Evolutionary conservation across 2,888 invertebrate species (phyloP).

Genomic region (Sussaba pulchella): DNA sequence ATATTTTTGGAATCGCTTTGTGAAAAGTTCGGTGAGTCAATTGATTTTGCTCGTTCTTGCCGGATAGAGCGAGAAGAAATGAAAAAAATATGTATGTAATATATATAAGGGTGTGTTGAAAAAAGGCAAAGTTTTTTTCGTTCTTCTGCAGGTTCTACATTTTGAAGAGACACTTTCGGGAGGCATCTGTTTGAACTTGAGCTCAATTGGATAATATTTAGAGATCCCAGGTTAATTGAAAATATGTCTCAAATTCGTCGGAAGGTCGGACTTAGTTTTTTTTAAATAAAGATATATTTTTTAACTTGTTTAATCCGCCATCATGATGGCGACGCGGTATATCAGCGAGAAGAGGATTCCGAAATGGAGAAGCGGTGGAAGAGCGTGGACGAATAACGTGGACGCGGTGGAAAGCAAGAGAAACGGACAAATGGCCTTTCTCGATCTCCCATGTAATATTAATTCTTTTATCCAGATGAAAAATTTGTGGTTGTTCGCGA

Average conservation of each 20-base stretch:
- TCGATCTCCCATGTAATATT: constrained; percentile 61
- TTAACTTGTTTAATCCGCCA: constrained; percentile 65
- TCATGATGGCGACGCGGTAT: constrained; percentile 29
- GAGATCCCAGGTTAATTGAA: too few relatives aligned
- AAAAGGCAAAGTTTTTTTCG: too few relatives aligned
- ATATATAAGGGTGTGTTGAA: too few relatives aligned
- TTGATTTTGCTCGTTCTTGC: constrained; percentile 50
- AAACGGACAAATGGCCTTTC: constrained; percentile 55
- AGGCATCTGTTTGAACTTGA: too few relatives aligned
- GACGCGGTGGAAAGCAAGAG: constrained; percentile 45
- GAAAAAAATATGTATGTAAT: neutral
- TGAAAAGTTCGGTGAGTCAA: constrained; percentile 54
- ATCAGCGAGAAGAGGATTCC: neutral
- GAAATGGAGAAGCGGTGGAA: neutral
- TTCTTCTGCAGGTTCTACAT: too few relatives aligned
- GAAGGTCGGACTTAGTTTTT: constrained; percentile 53
- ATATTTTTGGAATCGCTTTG: constrained; percentile 57
- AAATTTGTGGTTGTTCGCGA: constrained; percentile 58
- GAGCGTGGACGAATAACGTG: constrained; percentile 27
- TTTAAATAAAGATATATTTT: neutral
- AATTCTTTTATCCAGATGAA: constrained; percentile 67
- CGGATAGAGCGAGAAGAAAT: neutral
- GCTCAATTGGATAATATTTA: too few relatives aligned
- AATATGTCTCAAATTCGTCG: constrained; percentile 76
- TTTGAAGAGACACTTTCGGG: too few relatives aligned